These are phyloP conservation scores for Hermetia illucens DNA, from an alignment of 1,140 invertebrate species.

Conservation along the genomic window DNA sequence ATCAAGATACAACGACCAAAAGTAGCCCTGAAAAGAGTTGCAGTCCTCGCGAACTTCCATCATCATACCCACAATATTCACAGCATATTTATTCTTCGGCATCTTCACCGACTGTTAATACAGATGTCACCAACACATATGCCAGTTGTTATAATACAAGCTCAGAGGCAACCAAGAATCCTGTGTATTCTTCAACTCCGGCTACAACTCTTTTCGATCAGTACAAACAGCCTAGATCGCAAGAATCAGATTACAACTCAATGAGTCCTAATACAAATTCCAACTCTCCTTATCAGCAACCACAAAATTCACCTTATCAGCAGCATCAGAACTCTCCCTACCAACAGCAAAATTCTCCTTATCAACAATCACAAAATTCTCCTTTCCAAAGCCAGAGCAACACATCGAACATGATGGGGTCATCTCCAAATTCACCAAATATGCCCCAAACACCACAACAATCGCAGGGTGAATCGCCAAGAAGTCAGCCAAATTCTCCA, in stretches of 20 bases:
- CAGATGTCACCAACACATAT: slow-evolving; percentile 9
- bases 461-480: slow-evolving; percentile 16
- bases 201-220: slow-evolving; percentile 36
- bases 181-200: slow-evolving; percentile 19
- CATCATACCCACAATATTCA: slow-evolving; percentile 45
- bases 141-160: slow-evolving; percentile 24
- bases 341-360: slow-evolving; percentile 32
- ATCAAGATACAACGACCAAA: slow-evolving; percentile 59
- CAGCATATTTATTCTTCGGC: slow-evolving; percentile 44
- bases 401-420: slow-evolving; percentile 10
- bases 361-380: slow-evolving; percentile 13
- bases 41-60: slow-evolving; percentile 44
- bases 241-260: slow-evolving; percentile 29
- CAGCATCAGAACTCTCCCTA: slow-evolving; percentile 28
- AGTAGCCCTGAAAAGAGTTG: slow-evolving; percentile 58
- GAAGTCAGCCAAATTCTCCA: slow-evolving; percentile 26
- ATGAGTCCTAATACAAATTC: slow-evolving; percentile 31
- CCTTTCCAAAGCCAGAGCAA: not conserved
- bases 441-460: slow-evolving; percentile 8
- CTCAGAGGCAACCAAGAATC: slow-evolving; percentile 26
- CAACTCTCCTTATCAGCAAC: slow-evolving; percentile 27
- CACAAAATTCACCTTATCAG: slow-evolving; percentile 32
- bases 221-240: slow-evolving; percentile 32
- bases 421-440: slow-evolving; percentile 17
- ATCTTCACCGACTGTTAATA: slow-evolving; percentile 26